Base-by-base conservation (phyloP, 2,113 vertebrate species). In the Euleptes europaea region DNA sequence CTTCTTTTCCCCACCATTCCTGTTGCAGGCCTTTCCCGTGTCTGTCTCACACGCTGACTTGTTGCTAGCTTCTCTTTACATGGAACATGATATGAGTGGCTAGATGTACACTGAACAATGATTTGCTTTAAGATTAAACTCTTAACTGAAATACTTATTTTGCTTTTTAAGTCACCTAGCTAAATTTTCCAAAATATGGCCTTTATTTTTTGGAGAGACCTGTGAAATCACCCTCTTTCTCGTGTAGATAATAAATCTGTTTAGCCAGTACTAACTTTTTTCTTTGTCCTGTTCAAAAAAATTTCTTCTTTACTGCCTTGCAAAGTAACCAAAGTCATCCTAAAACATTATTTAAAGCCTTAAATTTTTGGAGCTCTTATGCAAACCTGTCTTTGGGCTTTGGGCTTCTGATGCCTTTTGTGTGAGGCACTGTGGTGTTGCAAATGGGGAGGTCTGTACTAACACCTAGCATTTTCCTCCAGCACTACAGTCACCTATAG, bases 401-500 rank as follows among this genome's bases (percentile, higher is more conserved):
- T 8, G 28, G 33, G 26, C 38, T 5, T 47, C 1, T 63, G 11
- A 38, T 12, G 8, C 35, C 31, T 51, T 57, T 67, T 35, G 44
- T 69, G 28, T 69, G 33, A 33, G 60, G 7, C 28, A 80, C 47
- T 10, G 35, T 3, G 6, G 14, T 12, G 1, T 73, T 7, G 1
- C 21, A 38, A 47, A 65, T 73, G 35, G 33, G 35, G 47, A 15
- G 17, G 0, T 1, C 15, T 12, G 31, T 40, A 65, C 91, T 94
- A 87, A 94, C 69, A 77, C 70, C 57, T 42, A 79, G 54, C 86
- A 73, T 88, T 88, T 28, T 86, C 78, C 91, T 91, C 54, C 90
- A 99, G 99, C 98, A 14, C 97, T 99, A 0, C 98, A 99, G 96
- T 99, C 97, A 4, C 99, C 99, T 73, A 99, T 99, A 19, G 98